Evolutionary conservation across 2,113 vertebrate genomes (phyloP).

Genomic region (Hippoglossus stenolepis): DNA sequence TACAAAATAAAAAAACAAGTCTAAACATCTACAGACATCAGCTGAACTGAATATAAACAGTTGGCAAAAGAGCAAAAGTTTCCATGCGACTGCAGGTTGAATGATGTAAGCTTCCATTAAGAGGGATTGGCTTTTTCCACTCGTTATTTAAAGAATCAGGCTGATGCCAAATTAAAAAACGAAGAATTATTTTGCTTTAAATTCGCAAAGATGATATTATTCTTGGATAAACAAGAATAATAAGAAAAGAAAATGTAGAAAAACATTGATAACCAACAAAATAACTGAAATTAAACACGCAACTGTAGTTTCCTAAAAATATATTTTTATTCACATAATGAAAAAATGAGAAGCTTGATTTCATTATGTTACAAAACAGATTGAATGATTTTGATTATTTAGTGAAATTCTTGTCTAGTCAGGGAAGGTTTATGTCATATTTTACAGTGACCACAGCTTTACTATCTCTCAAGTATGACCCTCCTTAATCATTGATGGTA

Average conservation of each 20-base stretch:
- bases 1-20: background rate
- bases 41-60: slow-evolving; percentile 5
- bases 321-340: too few relatives aligned
- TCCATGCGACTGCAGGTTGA: background rate
- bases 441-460: slow-evolving; percentile 18
- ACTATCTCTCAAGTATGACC: slow-evolving; percentile 10
- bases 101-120: background rate
- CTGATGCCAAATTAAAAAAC: background rate
- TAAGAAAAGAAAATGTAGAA: too few relatives aligned
- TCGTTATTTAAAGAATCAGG: slow-evolving; percentile 2
- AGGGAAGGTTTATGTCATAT: slow-evolving; percentile 17
- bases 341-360: background rate
- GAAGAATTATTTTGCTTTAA: too few relatives aligned
- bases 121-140: slow-evolving; percentile 23
- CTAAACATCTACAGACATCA: slow-evolving; percentile 11
- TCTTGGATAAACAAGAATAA: too few relatives aligned
- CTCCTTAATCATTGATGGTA: slow-evolving; percentile 13
- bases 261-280: too few relatives aligned
- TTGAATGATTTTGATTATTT: background rate
- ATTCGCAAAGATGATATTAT: too few relatives aligned
- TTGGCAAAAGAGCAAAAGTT: background rate
- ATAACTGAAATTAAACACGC: too few relatives aligned
- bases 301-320: too few relatives aligned
- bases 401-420: background rate
- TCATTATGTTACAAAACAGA: background rate